Base-by-base conservation (phyloP, 2,888 invertebrate species). In the Stenodera caucasica region DNA sequence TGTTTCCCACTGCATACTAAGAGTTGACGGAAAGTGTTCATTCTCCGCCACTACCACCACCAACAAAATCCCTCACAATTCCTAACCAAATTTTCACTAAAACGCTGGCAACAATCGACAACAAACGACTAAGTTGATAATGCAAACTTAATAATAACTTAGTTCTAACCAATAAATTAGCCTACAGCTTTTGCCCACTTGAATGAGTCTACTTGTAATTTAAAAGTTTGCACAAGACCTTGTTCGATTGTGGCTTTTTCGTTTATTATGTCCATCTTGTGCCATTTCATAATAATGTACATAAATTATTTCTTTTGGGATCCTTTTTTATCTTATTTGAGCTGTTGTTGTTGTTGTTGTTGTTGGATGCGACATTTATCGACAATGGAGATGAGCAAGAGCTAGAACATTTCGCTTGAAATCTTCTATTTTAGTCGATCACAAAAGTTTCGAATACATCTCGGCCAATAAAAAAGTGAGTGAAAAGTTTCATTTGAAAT, bases 1-100 rank as follows among this genome's bases (percentile, higher is more conserved):
- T 79, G 79, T 79, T 77, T 75, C 75, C 67, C 72, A 72, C 74
- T 76, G 76, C 76, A 75, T 72, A 70, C 71, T 70, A 72, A 73
- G 74, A 72, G 75, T 72, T 74, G 73, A 75, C 71, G 70, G 69
- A 71, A 72, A 74, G 70, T 68, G 65, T 67, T 68, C 67, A 62
- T 57, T 58, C 67, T 53, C 56, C 61, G 56, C 26, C 26, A 26
- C 26, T 5, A 26, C 26, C 26, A 26, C 26, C 26, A 26, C 26
- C 26, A 26, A 4, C 26, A 26, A 26, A 2, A 26, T 5, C 2
- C 26, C 5, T 26, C 5, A 26, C 2, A 2, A 60, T 59, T 37
- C 59, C 67, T 70, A 68, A 71, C 69, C 70, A 70, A 72, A 71
- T 66, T 64, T 59, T 5, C 23, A 18, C 21, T 8, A 57, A 60